Base-by-base conservation (phyloP, 2,888 invertebrate species). In the Synanthedon vespiformis region DNA sequence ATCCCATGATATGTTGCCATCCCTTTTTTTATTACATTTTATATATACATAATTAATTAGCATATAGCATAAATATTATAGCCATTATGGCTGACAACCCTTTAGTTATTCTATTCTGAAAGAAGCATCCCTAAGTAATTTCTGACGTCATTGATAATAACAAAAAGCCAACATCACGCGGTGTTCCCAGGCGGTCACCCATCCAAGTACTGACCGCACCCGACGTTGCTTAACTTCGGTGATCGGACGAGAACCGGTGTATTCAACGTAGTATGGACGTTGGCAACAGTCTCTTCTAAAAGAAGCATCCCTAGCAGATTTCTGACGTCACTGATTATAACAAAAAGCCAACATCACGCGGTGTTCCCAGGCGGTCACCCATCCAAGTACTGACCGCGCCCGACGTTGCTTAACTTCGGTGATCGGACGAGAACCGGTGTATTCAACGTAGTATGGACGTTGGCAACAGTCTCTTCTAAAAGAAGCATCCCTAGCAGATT, bases 391-490 rank as follows among this genome's bases (percentile, higher is more conserved):
- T n/a, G 44, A 34, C 34, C 34, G 34, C 34, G 34, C 34, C 34
- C 34, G 34, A 34, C 44, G 14, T 44, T 44, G 14, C 68, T 65
- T 61, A 63, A 64, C 62, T 63, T 61, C 59, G 61, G 61, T 61
- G 64, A 64, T 63, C 64, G 59, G 62, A 64, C 61, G 62, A 64
- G 61, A 64, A 61, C 60, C 70, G 70, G 67, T 70, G 68, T 66
- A 53, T 69, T 69, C 68, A 69, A 67, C 67, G 62, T 70, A 64
- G 68, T 69, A 68, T 70, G 67, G 65, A 65, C n/a, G n/a, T n/a
- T n/a, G n/a, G n/a, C n/a, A n/a, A n/a, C n/a, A n/a, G n/a, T n/a
- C n/a, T n/a, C n/a, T n/a, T n/a, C n/a, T n/a, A n/a, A n/a, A n/a
- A 1, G 2, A 16, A 16, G 16, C 2, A 2, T 16, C 16, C 2